Base-by-base conservation (phyloP, 2,888 invertebrate species). In the Xylocampa areola region DNA sequence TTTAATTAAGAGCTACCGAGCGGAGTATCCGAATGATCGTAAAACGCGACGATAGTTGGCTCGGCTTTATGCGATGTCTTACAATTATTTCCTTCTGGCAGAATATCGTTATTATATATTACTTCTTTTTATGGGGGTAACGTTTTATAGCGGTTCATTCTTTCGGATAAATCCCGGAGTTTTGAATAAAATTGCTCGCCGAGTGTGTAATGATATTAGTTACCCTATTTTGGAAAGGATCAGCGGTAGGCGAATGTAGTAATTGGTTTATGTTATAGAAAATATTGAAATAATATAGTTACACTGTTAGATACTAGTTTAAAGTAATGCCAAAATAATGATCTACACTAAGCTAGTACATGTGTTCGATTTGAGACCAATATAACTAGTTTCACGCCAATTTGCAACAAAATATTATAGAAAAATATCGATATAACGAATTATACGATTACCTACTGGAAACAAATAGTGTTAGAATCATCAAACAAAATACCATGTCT, bases 111-210 rank as follows among this genome's bases (percentile, higher is more conserved):
- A 86, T 84, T 55, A 69, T 66, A 68, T 50, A 64, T 69, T 80
- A 82, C 85, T 65, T 73, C 73, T 84, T 88, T 89, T 88, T 88
- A 87, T 85, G 73, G 80, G 79, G 84, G 82, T 82, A 76, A 76
- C 77, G 77, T 81, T 87, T 89, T 87, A 87, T 79, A 80, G 80
- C 77, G 57, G 68, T 68, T 68, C 61, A 73, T 73, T 74, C 77
- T 76, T 79, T 74, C 53, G 73, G 69, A 73, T 76, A 70, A 71
- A 73, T 69, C 60, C 36, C 44, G 55, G 59, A 61, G 43, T 54
- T 69, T 61, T 52, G 58, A 63, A 76, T 69, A 47, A 67, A 67
- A 73, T 58, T 65, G 58, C 48, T 45, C 51, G 40, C 13, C 17
- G 27, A 58, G 62, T 62, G 62, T 55, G 44, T 62, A 57, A 75